Percentiles rank a stretch among this genome's conserved stretches.
Conservation (phyloP, 2,797 vertebrate genomes). For the Anableps anableps region DNA sequence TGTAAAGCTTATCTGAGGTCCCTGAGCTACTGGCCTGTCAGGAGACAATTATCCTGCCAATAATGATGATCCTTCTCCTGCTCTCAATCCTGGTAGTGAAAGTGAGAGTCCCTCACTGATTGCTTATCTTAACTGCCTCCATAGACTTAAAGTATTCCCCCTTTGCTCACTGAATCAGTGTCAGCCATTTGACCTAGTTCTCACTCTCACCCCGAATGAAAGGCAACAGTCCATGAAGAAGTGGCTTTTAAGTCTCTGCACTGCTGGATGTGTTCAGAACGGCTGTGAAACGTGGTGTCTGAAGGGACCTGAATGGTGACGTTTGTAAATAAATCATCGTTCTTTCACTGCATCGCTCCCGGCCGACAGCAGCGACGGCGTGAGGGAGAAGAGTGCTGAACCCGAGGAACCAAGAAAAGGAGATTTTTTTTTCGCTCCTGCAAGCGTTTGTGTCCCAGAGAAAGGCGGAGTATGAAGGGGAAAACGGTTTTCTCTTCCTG, state of each 20-base stretch:
- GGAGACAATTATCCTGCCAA: conserved; percentile 33
- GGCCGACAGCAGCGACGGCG: conserved; percentile 44
- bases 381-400: conserved; percentile 42
- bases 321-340: conserved; percentile 53
- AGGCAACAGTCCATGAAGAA: conserved; percentile 43
- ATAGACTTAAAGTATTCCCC: conserved; percentile 65
- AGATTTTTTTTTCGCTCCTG: conserved; percentile 51
- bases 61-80: conserved; percentile 41
- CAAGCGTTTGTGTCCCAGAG: conserved; percentile 6
- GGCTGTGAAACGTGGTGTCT: conserved; percentile 6
- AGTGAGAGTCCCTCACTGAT: conserved; percentile 46
- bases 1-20: neutral
- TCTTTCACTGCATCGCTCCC: conserved; percentile 55
- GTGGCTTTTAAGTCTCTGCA: conserved; percentile 24
- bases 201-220: conserved; percentile 58
- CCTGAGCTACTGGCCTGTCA: neutral
- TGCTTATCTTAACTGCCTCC: conserved; percentile 66
- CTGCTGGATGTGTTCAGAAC: conserved; percentile 11
- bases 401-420: no score
- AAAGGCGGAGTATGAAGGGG: conserved; percentile 21
- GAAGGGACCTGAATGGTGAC: neutral
- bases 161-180: conserved; percentile 60
- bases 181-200: conserved; percentile 77
- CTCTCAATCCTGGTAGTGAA: conserved; percentile 48
- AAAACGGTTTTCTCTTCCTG: conserved; percentile 62